These are phyloP conservation scores for Psylliodes chrysocephalus DNA, from an alignment of 2,888 invertebrate genomes.

Conservation along the genomic window DNA sequence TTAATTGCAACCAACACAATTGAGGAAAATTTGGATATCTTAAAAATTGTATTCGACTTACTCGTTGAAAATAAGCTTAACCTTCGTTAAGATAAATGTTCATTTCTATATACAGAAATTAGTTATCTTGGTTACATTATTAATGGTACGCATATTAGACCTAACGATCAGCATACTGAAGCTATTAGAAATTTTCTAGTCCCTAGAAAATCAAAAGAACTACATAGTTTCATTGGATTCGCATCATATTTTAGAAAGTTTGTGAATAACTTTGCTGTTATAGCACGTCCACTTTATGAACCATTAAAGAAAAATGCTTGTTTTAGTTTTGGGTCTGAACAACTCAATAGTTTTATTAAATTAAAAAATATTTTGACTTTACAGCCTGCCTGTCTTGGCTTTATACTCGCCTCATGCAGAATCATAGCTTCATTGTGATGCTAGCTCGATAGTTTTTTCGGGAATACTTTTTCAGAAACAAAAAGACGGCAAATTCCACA, in stretches of 20 bases:
- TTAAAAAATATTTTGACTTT: conserved; percentile 39
- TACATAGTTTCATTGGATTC: conserved; percentile 47
- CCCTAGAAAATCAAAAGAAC: conserved; percentile 32
- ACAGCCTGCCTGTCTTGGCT: conserved; percentile 33
- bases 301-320: conserved; percentile 42
- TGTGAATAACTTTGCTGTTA: conserved; percentile 43
- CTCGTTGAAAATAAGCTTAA: conserved; percentile 37
- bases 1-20: conserved; percentile 38
- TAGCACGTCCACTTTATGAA: conserved; percentile 46
- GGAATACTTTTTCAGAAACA: too few relatives aligned
- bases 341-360: conserved; percentile 46
- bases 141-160: conserved; percentile 35
- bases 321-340: conserved; percentile 48
- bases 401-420: conserved; percentile 43
- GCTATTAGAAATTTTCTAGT: conserved; percentile 40
- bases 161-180: conserved; percentile 2
- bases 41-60: conserved; percentile 38
- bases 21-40: conserved; percentile 40
- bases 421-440: conserved; percentile 55
- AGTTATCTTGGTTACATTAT: conserved; percentile 49
- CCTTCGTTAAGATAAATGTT: conserved; percentile 48
- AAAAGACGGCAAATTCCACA: conserved; percentile 45
- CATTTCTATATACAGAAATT: conserved; percentile 43
- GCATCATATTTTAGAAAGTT: conserved; percentile 48
- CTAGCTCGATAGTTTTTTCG: conserved; percentile 47